Conservation (phyloP, 2,888 invertebrate genomes). For the Pristionchus fissidentatus region DNA sequence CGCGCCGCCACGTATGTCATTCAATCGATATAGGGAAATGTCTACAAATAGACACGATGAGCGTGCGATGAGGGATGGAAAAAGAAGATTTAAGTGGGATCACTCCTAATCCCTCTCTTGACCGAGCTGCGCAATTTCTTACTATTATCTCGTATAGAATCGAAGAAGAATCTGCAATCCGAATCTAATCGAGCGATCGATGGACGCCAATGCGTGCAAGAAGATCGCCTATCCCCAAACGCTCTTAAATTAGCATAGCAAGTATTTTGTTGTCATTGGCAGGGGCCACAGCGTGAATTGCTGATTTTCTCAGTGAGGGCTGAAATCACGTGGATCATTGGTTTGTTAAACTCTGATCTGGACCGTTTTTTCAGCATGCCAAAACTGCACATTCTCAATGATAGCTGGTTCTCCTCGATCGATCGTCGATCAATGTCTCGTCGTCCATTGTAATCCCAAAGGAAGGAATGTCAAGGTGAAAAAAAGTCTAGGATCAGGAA, state of each 20-base stretch:
- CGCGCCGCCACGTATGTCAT: background rate
- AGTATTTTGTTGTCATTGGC: too few species aligned
- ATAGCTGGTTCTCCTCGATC: background rate
- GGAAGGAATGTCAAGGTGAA: conserved; percentile 39
- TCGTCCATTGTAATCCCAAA: conserved; percentile 34
- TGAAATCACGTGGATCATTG: background rate
- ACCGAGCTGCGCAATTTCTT: too few species aligned
- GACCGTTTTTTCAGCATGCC: background rate
- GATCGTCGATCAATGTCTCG: conserved; percentile 12
- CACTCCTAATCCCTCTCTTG: too few species aligned
- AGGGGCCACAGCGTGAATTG: too few species aligned
- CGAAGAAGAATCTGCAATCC: conserved; percentile 44
- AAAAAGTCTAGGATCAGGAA: too few species aligned
- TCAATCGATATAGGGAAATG: too few species aligned
- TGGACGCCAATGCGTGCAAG: conserved; percentile 20
- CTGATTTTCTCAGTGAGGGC: too few species aligned
- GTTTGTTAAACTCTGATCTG: background rate
- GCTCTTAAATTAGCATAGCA: too few species aligned
- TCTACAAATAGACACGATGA: too few species aligned
- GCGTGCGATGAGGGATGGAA: too few species aligned
- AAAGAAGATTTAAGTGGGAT: too few species aligned
- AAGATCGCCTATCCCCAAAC: conserved; percentile 39
- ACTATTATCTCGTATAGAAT: too few species aligned
- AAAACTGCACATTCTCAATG: conserved; percentile 44
- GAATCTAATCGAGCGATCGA: conserved; percentile 37